Conservation (phyloP, 1,140 invertebrate genomes). For the Drosophila mojavensis region DNA sequence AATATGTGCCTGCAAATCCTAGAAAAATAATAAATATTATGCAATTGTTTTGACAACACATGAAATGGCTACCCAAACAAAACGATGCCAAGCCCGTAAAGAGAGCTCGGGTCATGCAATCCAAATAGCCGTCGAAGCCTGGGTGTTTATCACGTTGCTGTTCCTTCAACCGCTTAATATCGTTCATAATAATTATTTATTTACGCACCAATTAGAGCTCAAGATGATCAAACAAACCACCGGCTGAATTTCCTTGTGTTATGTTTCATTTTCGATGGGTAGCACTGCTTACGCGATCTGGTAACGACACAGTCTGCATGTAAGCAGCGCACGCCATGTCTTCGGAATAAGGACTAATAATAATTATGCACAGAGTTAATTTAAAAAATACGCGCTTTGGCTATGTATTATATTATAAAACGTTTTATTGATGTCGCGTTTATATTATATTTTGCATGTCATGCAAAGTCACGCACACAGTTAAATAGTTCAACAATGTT, state of each 20-base stretch:
- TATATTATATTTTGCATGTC: background rate
- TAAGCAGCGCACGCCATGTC: background rate
- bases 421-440: background rate
- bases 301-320: background rate
- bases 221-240: background rate
- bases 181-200: slow-evolving; percentile 75
- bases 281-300: slow-evolving; percentile 12
- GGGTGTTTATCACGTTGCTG: slow-evolving; percentile 84
- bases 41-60: slow-evolving; percentile 51
- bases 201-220: slow-evolving; percentile 19
- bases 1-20: slow-evolving; percentile 85
- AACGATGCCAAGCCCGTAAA: slow-evolving; percentile 85
- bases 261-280: background rate
- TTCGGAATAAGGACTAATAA: background rate
- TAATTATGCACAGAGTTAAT: background rate
- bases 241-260: slow-evolving; percentile 7
- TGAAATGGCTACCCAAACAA: slow-evolving; percentile 80
- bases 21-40: slow-evolving; percentile 61
- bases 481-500: background rate
- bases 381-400: background rate
- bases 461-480: background rate
- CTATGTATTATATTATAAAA: background rate
- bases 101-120: slow-evolving; percentile 85
- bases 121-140: slow-evolving; percentile 85
- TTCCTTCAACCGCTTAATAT: slow-evolving; percentile 83